Conservation (phyloP, 2,113 vertebrate species). For the Phrynosoma blainvillii region DNA sequence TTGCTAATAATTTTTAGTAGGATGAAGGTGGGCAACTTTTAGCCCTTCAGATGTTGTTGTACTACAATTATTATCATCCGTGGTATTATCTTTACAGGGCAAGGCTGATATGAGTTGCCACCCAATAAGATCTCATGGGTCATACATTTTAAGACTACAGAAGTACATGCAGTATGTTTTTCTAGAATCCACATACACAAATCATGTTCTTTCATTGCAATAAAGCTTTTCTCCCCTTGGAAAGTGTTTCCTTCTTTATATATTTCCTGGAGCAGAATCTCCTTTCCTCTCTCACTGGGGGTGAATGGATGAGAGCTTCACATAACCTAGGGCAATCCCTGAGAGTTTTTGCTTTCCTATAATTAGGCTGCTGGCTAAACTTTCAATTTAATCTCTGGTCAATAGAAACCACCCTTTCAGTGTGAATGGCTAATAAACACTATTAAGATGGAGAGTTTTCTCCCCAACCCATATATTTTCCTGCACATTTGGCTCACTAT, state of each 20-base stretch:
- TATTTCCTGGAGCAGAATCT: background rate
- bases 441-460: slow-evolving; percentile 37
- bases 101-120: no score
- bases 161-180: background rate
- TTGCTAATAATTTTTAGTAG: no score
- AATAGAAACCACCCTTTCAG: background rate
- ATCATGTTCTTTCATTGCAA: background rate
- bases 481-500: slow-evolving; percentile 16
- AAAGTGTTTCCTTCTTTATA: background rate
- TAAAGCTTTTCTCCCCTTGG: background rate
- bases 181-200: background rate
- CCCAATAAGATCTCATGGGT: no score
- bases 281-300: background rate
- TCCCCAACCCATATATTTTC: slow-evolving; percentile 40
- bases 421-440: slow-evolving; percentile 40
- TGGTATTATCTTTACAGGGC: no score
- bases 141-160: background rate
- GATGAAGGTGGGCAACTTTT: no score
- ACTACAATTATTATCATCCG: no score
- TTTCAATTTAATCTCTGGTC: slow-evolving; percentile 19
- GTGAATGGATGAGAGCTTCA: no score
- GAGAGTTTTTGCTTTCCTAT: background rate
- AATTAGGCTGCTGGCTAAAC: background rate
- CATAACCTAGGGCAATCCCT: background rate
- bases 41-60: no score